These are phyloP conservation scores for Cephus pulcher DNA, from an alignment of 2,888 invertebrate genomes.

Conservation along the genomic window DNA sequence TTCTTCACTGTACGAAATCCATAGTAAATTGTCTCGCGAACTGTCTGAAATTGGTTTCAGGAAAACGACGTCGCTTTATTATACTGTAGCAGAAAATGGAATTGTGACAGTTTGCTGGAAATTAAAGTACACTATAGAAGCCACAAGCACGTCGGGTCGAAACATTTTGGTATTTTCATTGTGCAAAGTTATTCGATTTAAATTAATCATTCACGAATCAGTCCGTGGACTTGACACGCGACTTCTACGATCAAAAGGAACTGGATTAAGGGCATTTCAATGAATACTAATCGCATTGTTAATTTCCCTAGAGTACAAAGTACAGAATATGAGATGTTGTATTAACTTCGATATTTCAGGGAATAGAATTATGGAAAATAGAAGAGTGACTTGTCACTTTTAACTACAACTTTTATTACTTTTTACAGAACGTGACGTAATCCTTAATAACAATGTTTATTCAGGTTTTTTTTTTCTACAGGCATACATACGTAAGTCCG, in stretches of 20 bases:
- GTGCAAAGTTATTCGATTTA: not conserved
- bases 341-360: not conserved
- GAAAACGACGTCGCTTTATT: not conserved
- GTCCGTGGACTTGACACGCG: not conserved
- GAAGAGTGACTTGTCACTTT: not conserved
- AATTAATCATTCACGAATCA: not conserved
- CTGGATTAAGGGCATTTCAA: not conserved
- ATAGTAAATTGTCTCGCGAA: not conserved
- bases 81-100: not conserved
- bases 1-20: not conserved
- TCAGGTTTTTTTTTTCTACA: not conserved
- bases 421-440: not conserved
- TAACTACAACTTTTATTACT: not conserved
- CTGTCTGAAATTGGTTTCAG: not conserved
- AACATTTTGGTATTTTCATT: not conserved
- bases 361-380: not conserved
- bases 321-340: not conserved
- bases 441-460: not conserved
- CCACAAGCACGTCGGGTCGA: not conserved
- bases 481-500: not conserved
- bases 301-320: not conserved
- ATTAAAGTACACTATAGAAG: not conserved
- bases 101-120: not conserved
- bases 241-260: not conserved
- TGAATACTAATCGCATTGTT: not conserved